Conservation (phyloP, 2,888 invertebrate species). For the Lysandra coridon region DNA sequence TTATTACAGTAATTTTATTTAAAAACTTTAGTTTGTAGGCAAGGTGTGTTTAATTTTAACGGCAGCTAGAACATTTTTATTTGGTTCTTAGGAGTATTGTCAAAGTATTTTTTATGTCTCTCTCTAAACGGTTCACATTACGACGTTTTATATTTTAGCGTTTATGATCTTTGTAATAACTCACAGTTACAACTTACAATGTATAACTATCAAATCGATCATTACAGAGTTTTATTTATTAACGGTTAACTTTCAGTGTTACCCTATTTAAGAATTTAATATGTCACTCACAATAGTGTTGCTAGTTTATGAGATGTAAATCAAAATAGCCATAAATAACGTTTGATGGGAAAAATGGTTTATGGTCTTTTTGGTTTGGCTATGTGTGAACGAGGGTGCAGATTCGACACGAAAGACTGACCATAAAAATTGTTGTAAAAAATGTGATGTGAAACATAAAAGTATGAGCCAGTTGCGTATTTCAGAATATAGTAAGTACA, state of each 20-base stretch:
- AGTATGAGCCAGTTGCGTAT: too few species aligned
- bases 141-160: not conserved
- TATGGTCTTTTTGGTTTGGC: slow-evolving; percentile 9
- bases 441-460: too few species aligned
- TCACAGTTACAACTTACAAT: slow-evolving; percentile 9
- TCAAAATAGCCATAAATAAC: slow-evolving; percentile 65
- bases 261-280: slow-evolving; percentile 70
- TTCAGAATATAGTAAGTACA: too few species aligned
- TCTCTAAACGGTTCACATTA: slow-evolving; percentile 11
- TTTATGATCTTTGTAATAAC: not conserved
- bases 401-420: not conserved
- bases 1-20: too few species aligned
- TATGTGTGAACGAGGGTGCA: slow-evolving; percentile 21
- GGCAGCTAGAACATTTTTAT: not conserved
- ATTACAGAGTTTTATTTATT: slow-evolving; percentile 5
- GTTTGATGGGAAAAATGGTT: slow-evolving; percentile 53
- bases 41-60: not conserved
- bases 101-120: not conserved
- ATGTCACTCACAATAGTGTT: slow-evolving; percentile 66
- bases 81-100: not conserved
- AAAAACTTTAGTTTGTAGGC: too few species aligned
- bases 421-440: slow-evolving; percentile 1
- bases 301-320: slow-evolving; percentile 68
- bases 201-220: slow-evolving; percentile 20
- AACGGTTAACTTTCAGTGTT: slow-evolving; percentile 51